Percentiles rank a stretch among this genome's conserved stretches.
Conservation (phyloP, 1,140 invertebrate genomes). For the Calephelis virginiensis region DNA sequence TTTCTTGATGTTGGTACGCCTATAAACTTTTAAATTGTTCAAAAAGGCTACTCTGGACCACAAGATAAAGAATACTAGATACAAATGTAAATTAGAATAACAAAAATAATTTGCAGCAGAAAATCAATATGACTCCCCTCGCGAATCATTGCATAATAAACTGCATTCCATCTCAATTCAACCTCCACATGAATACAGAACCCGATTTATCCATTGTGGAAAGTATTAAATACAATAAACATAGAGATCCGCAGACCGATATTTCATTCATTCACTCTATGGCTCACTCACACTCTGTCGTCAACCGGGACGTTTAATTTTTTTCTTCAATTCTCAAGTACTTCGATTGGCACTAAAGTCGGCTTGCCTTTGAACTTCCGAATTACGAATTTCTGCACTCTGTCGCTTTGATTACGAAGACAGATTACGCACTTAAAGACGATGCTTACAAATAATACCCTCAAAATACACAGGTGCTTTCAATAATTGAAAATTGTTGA, state of each 20-base stretch:
- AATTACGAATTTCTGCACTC: slow-evolving; percentile 51
- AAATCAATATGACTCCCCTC: slow-evolving; percentile 42
- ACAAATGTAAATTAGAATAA: neutral
- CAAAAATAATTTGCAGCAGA: slow-evolving; percentile 7
- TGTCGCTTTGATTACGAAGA: slow-evolving; percentile 51
- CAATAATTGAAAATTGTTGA: slow-evolving; percentile 25
- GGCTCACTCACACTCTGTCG: slow-evolving; percentile 53
- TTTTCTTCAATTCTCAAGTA: slow-evolving; percentile 41
- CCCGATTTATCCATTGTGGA: slow-evolving; percentile 51
- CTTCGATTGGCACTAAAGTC: slow-evolving; percentile 70
- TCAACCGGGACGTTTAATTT: slow-evolving; percentile 48
- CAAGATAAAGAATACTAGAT: too few relatives aligned
- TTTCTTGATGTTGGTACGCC: too few relatives aligned
- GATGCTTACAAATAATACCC: slow-evolving; percentile 30
- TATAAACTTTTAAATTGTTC: neutral
- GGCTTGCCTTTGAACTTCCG: slow-evolving; percentile 63
- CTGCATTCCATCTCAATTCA: slow-evolving; percentile 49
- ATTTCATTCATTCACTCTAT: slow-evolving; percentile 56
- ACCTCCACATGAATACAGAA: slow-evolving; percentile 57
- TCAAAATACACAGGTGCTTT: slow-evolving; percentile 12
- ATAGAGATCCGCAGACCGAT: slow-evolving; percentile 65
- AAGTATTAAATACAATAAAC: slow-evolving; percentile 67
- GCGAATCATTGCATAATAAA: slow-evolving; percentile 40
- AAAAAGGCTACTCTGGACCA: neutral
- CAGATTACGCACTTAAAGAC: slow-evolving; percentile 44